Evolutionary conservation across 2,888 invertebrate genomes (phyloP).

Genomic region (Hirudinaria manillensis): DNA sequence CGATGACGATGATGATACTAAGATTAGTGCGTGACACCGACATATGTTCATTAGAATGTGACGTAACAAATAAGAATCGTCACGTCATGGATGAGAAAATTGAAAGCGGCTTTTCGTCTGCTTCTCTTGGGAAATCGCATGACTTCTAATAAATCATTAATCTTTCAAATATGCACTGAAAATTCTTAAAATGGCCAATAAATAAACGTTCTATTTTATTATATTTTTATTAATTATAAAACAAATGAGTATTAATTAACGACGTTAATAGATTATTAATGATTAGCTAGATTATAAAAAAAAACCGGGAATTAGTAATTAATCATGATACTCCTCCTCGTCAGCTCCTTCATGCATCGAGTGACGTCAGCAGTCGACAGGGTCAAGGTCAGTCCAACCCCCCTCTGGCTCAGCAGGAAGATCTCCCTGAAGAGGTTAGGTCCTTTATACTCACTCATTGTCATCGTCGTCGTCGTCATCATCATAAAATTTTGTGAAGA

Average conservation of each 20-base stretch:
- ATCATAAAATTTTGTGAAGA: not conserved
- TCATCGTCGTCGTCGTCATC: conserved; percentile 12
- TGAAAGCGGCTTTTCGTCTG: no score
- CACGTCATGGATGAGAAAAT: no score
- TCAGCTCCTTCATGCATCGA: conserved; percentile 16
- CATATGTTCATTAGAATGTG: not conserved
- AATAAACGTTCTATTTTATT: no score
- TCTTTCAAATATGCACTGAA: no score
- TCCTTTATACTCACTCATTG: not conserved
- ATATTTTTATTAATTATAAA: no score
- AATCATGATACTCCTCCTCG: not conserved
- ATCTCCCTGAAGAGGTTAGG: conserved; percentile 34
- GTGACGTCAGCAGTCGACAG: conserved; percentile 11
- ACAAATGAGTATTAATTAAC: no score
- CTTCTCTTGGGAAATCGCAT: no score
- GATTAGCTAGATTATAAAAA: not conserved
- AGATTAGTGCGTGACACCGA: conserved; percentile 1
- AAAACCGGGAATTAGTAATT: not conserved
- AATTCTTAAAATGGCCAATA: no score
- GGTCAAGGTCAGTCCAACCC: conserved; percentile 14
- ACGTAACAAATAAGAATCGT: no score
- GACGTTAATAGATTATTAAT: no score
- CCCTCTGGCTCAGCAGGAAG: conserved; percentile 34
- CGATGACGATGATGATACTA: not conserved
- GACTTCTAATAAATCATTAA: no score